A percentile compares a stretch with the other conserved stretches of the same genome.
phyloP scores from a whole-genome alignment of 1,140 invertebrate species.

The Apocrypta bakeri region DNA sequence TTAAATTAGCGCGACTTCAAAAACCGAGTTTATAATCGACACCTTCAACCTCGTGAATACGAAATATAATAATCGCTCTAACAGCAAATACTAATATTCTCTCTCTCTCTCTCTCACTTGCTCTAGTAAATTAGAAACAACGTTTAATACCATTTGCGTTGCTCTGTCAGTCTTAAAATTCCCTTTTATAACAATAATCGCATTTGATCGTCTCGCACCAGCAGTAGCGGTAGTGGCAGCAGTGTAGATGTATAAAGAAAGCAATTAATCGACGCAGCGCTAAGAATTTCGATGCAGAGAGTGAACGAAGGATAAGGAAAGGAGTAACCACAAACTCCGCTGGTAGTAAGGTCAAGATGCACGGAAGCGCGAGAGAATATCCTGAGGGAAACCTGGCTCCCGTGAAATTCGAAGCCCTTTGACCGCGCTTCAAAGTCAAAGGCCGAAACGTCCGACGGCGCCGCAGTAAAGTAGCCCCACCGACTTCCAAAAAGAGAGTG shows the following conservation, averaged over 20 bases:
- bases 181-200: slow-evolving; percentile 33
- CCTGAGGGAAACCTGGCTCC: background rate
- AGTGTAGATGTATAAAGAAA: background rate
- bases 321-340: background rate
- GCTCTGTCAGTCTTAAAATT: background rate
- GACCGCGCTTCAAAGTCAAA: background rate
- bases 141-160: background rate
- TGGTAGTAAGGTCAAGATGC: slow-evolving; percentile 25
- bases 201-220: background rate
- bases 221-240: background rate
- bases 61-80: too few species aligned
- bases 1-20: too few species aligned
- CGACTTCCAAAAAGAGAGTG: too few species aligned
- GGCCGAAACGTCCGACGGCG: background rate
- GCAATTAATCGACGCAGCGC: slow-evolving; percentile 11
- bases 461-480: background rate
- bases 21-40: too few species aligned
- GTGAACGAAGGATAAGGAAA: background rate
- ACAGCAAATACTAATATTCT: too few species aligned
- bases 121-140: too few species aligned
- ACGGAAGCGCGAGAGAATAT: slow-evolving; percentile 1
- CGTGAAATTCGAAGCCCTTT: slow-evolving; percentile 45
- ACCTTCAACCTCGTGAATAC: too few species aligned
- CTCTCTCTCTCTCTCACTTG: too few species aligned
- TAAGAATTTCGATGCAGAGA: background rate